Evolutionary conservation across 1,140 invertebrate genomes (phyloP).

Genomic region (Bacillus rossius): DNA sequence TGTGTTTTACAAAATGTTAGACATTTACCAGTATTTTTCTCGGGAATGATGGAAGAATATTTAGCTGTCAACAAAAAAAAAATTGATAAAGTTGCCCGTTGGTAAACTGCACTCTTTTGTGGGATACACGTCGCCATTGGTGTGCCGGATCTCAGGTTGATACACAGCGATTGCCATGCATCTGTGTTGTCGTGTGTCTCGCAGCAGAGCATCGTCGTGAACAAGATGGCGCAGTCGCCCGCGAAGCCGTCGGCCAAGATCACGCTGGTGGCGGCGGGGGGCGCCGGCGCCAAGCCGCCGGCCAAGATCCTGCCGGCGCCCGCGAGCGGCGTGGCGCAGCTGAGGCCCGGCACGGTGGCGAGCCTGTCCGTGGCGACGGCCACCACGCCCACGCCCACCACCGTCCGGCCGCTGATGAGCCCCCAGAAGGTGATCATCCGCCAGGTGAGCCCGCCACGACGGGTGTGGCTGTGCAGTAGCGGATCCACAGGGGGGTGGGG

Average conservation of each 20-base stretch:
- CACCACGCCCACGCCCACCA: neutral
- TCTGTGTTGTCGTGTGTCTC: too few relatives aligned
- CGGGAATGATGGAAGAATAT: too few relatives aligned
- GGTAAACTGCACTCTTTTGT: too few relatives aligned
- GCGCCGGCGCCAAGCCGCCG: slow-evolving; percentile 48
- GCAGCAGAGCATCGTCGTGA: slow-evolving; percentile 43
- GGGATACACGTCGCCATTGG: too few relatives aligned
- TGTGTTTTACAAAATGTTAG: too few relatives aligned
- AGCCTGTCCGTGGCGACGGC: neutral
- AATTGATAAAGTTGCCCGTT: too few relatives aligned
- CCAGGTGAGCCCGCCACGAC: slow-evolving; percentile 47
- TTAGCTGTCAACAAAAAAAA: too few relatives aligned
- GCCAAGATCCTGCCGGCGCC: slow-evolving; percentile 66
- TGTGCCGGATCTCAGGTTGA: too few relatives aligned
- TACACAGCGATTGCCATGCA: too few relatives aligned
- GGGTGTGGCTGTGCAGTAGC: too few relatives aligned
- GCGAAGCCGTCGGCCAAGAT: slow-evolving; percentile 24
- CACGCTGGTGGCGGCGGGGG: slow-evolving; percentile 19
- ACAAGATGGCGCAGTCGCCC: slow-evolving; percentile 42
- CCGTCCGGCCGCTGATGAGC: slow-evolving; percentile 26
- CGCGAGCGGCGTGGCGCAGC: slow-evolving; percentile 12
- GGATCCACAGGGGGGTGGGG: too few relatives aligned
- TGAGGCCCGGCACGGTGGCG: slow-evolving; percentile 26
- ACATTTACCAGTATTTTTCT: too few relatives aligned
- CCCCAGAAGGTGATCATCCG: slow-evolving; percentile 53